Percentiles rank a stretch among this genome's conserved stretches.
Conservation (phyloP, 2,888 invertebrate species). For the Aleiodes leptofemur region DNA sequence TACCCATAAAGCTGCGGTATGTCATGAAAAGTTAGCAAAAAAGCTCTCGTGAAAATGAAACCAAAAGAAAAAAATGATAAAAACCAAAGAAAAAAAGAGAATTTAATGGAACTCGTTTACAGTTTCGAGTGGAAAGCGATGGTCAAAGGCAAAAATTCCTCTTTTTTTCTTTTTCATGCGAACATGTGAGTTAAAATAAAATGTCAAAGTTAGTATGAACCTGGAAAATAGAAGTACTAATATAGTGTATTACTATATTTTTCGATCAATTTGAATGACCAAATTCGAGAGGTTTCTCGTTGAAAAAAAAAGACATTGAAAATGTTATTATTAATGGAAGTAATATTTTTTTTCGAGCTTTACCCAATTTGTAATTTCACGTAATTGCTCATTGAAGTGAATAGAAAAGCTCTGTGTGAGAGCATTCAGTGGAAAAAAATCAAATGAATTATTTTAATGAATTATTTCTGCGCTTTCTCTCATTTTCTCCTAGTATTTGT, state of each 20-base stretch:
- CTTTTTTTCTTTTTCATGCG: background rate
- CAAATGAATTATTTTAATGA: too few species aligned
- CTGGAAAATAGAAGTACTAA: background rate
- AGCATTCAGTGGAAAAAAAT: too few species aligned
- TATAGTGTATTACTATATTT: background rate
- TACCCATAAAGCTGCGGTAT: constrained; percentile 4
- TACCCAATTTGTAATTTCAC: too few species aligned
- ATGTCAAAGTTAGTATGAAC: constrained; percentile 4
- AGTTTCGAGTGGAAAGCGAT: constrained; percentile 9
- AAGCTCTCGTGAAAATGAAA: background rate
- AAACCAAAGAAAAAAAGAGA: constrained; percentile 1
- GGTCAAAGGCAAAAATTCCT: constrained; percentile 23
- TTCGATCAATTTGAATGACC: background rate
- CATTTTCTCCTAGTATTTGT: too few species aligned
- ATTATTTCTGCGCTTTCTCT: too few species aligned
- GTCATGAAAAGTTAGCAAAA: constrained; percentile 1
- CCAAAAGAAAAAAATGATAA: background rate
- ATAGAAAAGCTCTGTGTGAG: too few species aligned
- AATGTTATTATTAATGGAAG: too few species aligned
- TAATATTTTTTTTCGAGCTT: too few species aligned
- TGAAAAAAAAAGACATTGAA: too few species aligned
- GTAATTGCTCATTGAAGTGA: too few species aligned
- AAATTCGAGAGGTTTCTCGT: background rate
- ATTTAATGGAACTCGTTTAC: constrained; percentile 26
- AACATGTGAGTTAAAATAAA: constrained; percentile 15